Conservation (phyloP, 2,797 vertebrate species). For the Mus caroli region DNA sequence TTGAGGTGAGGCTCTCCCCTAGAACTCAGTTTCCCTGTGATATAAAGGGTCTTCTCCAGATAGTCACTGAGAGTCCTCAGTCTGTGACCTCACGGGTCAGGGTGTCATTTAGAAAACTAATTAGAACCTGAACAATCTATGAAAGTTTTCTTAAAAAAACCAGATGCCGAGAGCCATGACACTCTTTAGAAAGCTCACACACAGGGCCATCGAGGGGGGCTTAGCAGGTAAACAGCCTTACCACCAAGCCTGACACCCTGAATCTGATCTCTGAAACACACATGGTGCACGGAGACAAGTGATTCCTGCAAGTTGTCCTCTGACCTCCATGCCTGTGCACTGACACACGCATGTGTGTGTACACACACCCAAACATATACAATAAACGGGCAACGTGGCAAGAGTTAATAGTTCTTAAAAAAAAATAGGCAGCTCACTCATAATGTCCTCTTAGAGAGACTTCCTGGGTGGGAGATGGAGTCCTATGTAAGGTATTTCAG, state of each 20-base stretch:
- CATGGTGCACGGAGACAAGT: neutral
- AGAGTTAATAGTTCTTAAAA: neutral
- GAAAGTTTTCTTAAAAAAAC: neutral
- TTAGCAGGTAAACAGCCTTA: neutral
- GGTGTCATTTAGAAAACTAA: neutral
- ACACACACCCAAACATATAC: neutral
- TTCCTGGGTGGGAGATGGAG: fast-evolving
- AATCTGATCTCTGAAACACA: neutral
- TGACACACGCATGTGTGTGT: neutral
- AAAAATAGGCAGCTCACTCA: neutral
- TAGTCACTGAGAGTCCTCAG: neutral
- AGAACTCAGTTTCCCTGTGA: neutral
- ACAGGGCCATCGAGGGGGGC: too few species aligned
- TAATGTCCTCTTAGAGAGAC: neutral
- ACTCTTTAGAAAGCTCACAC: neutral
- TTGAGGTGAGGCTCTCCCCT: neutral
- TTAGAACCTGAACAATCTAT: neutral
- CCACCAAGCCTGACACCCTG: neutral
- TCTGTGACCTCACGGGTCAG: neutral
- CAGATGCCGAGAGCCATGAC: neutral
- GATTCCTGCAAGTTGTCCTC: neutral
- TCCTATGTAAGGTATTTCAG: too few species aligned
- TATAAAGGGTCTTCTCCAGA: neutral
- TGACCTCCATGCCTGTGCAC: neutral
- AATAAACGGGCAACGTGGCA: neutral